These are phyloP conservation scores for Brachynemurus nebulosus DNA, from an alignment of 2,888 invertebrate species.

Conservation along the genomic window DNA sequence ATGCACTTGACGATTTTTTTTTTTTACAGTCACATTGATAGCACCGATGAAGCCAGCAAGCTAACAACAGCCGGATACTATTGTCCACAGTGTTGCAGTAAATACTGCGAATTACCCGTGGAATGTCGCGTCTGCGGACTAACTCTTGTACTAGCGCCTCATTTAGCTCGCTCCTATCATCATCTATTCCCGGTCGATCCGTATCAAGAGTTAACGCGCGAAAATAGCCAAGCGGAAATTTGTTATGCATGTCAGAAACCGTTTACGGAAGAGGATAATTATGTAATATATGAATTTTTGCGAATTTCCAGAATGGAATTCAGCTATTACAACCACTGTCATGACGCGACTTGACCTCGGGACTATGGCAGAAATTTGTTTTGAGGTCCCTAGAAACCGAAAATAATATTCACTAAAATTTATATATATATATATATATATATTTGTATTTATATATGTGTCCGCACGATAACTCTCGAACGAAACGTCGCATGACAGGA, in stretches of 20 bases:
- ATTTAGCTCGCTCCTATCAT: conserved; percentile 93
- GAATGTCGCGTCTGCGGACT: conserved; percentile 93
- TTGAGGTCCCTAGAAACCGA: no score
- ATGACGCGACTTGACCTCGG: no score
- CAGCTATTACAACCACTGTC: no score
- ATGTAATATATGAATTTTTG: no score
- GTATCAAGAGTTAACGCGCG: conserved; percentile 57
- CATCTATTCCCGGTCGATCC: conserved; percentile 88
- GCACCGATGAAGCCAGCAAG: conserved; percentile 49
- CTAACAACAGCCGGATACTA: conserved; percentile 66
- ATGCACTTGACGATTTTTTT: no score
- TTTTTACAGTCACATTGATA: conserved; percentile 63
- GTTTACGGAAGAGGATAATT: conserved; percentile 56
- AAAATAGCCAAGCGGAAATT: conserved; percentile 40
- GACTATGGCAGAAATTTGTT: no score
- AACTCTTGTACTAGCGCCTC: conserved; percentile 93
- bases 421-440: no score
- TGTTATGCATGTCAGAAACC: conserved; percentile 65
- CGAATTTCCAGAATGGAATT: no score
- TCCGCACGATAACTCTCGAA: no score
- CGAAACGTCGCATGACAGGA: no score
- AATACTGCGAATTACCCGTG: conserved; percentile 95
- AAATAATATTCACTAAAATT: no score
- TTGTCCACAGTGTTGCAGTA: conserved; percentile 92
- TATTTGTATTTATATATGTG: no score